Evolutionary conservation across 2,888 invertebrate species (phyloP), one percentile per base, ranked within the genome.

Genomic region (Drosophila nr. fundita): DNA sequence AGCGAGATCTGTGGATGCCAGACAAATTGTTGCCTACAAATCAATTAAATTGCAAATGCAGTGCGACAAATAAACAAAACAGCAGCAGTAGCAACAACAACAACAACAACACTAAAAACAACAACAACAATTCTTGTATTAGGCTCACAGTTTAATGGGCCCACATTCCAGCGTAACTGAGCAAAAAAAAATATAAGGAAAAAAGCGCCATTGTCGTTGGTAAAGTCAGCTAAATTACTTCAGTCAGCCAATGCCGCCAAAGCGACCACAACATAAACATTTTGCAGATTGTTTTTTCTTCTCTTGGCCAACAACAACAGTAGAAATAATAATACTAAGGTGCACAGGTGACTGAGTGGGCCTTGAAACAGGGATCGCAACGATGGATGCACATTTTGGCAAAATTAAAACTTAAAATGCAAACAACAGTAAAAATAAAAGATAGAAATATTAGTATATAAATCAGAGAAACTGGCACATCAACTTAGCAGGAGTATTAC

Each of bases 11-110:
- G 53, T 70, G 72, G 78, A 45, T 85, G 90, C 57, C 74, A 85
- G 86, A 87, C 86, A 87, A 87, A 90, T 90, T 90, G 87, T 85
- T 80, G 90, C 90, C 86, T 83, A 88, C 87, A 87, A 87, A 87
- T 87, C 86, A 81, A 85, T 81, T 81, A 81, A 85, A 85, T 78
- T 85, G 80, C 79, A 85, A 85, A 82, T 81, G 84, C 77, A 81
- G 73, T 55, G 80, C 82, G 81, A 80, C 77, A 83, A 67, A 68
- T 32, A 84, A 84, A 67, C 73, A 82, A 80, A 80, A 36, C 68
- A 61, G 42, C 54, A 65, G 42, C 63, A 42, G 36, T 66, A 59
- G 15, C 62, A 48, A 45, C 66, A 62, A n/a, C 63, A 63, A 27
- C 45, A 38, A 27, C 45, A 38, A 8, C 68, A 77, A 45, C 79